phyloP scores from a whole-genome alignment of 2,797 vertebrate genomes.

The Ptychobarbus kaznakovi region DNA sequence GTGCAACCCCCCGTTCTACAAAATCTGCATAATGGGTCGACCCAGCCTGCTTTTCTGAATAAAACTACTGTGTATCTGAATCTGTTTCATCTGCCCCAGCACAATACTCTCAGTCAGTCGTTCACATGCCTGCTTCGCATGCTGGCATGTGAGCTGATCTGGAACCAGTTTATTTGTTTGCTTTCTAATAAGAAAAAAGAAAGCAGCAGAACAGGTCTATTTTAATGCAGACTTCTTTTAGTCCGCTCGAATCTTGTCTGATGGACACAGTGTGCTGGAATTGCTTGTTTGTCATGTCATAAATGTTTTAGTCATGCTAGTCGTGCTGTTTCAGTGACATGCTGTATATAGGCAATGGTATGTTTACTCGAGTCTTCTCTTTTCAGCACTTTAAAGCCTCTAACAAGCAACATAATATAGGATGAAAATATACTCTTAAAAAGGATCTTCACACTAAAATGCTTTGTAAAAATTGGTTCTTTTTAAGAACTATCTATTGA shows the following conservation, averaged over 20 bases:
- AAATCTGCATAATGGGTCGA: slow-evolving; percentile 56
- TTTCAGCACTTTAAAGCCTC: background rate
- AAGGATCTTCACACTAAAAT: background rate
- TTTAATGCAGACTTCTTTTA: background rate
- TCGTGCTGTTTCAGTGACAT: background rate
- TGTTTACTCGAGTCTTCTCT: background rate
- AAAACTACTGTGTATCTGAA: slow-evolving; percentile 55
- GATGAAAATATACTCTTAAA: background rate
- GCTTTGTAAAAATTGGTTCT: background rate
- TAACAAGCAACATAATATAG: background rate
- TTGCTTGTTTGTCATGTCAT: background rate
- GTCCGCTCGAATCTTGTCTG: background rate
- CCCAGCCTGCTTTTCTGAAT: slow-evolving; percentile 64
- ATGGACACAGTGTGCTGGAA: background rate
- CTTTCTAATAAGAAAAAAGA: background rate
- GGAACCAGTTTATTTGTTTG: slow-evolving; percentile 24
- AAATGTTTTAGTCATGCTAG: background rate
- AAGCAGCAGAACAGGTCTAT: background rate
- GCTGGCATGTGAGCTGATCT: slow-evolving; percentile 39
- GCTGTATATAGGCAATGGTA: background rate
- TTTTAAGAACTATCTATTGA: background rate
- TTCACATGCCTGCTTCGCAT: slow-evolving; percentile 29
- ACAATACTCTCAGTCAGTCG: slow-evolving; percentile 54
- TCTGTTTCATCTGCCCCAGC: slow-evolving; percentile 41
- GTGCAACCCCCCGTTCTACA: slow-evolving; percentile 33